These are phyloP conservation scores for Phenacoccus solenopsis DNA, from an alignment of 1,140 invertebrate genomes.

Conservation along the genomic window DNA sequence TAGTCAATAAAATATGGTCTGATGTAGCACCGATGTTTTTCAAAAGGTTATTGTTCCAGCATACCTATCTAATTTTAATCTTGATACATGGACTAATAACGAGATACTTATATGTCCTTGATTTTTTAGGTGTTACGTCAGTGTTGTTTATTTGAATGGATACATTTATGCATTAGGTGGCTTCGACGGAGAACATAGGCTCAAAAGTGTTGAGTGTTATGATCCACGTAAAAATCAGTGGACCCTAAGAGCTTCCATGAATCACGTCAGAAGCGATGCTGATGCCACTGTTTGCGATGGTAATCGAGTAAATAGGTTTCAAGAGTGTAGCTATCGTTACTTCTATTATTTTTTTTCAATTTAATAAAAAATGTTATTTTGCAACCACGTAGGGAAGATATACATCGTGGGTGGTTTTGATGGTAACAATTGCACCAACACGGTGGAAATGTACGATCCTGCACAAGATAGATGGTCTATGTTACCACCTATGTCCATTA, in stretches of 20 bases:
- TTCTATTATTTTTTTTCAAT: not conserved
- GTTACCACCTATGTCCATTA: conserved; percentile 48
- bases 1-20: conserved; percentile 46
- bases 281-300: conserved; percentile 44
- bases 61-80: no score
- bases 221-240: conserved; percentile 51
- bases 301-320: no score
- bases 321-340: no score
- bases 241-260: conserved; percentile 49
- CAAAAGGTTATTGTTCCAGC: conserved; percentile 26
- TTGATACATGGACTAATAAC: no score
- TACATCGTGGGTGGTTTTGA: conserved; percentile 82
- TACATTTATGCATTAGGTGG: conserved; percentile 62
- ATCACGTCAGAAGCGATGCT: conserved; percentile 53
- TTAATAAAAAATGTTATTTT: not conserved
- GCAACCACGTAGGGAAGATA: conserved; percentile 33
- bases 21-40: conserved; percentile 47
- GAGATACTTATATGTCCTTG: no score
- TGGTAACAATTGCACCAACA: conserved; percentile 72
- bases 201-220: conserved; percentile 59
- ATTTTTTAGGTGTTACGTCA: conserved; percentile 46
- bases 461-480: conserved; percentile 72
- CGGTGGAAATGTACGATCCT: conserved; percentile 75
- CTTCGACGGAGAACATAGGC: conserved; percentile 55
- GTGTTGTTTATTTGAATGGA: conserved; percentile 48